Evolutionary conservation across 1,140 invertebrate species (phyloP), one percentile per base, ranked within the genome.

Genomic region (Nasonia longicornis): DNA sequence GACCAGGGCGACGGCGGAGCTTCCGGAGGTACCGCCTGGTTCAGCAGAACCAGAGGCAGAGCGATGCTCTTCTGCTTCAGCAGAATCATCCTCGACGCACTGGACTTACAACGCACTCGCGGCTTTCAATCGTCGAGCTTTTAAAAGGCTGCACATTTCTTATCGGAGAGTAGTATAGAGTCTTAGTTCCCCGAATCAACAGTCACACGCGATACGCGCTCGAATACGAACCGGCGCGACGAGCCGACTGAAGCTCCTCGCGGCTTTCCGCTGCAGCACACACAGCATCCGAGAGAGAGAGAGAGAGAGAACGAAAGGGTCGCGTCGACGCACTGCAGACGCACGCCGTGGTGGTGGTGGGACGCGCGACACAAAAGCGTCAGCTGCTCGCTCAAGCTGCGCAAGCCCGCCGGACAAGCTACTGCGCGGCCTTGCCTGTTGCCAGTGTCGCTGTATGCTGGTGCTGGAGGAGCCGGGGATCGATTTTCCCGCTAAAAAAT

Each of bases 1-100:
- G 87, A 86, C 92, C 91, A 92, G n/a, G 90, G 90, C 1, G 90
- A 91, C 70, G 92, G 91, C 78, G 92, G 91, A 71, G 90, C 89
- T 20, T 90, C 89, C 67, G 89, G 88, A 66, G 89, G n/a, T 6
- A n/a, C 22, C 58, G 91, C 90, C 20, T 72, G 70, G 20, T 69
- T 52, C 48, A 58, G 14, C 82, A 92, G 82, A 73, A 91, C 87
- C 85, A 91, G 91, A 84, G 91, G 87, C 52, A 45, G 26, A 90
- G 92, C 90, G 29, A 79, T 76, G 35, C 79, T 84, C 79, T 88
- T 89, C 79, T 88, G 86, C 83, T 87, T 86, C 77, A 87, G 77
- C 75, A 86, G 81, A 42, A 88, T 89, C 87, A 87, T 88, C 79
- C 48, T 66, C 70, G 26, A 2, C 64, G 26, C 26, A 31, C 64